phyloP scores from a whole-genome alignment of 2,888 invertebrate genomes.

The Perdita meconis region DNA sequence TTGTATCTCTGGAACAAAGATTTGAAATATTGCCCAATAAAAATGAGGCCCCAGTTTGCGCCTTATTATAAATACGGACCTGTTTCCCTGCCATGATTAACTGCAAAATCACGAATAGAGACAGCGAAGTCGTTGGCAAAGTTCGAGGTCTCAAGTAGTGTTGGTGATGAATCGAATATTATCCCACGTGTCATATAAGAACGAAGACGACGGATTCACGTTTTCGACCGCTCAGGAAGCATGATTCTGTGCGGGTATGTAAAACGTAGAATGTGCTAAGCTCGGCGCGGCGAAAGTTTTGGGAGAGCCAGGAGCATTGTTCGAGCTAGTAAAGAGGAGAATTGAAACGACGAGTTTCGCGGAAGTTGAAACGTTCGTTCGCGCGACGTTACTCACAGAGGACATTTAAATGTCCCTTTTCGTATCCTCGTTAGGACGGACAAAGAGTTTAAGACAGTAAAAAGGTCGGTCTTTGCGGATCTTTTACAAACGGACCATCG shows the following conservation, averaged over 20 bases:
- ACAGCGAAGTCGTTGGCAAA: neutral
- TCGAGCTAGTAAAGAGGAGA: conserved; percentile 26
- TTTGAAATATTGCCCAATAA: too few species aligned
- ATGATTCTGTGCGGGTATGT: conserved; percentile 2
- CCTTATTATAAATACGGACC: too few species aligned
- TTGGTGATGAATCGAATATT: neutral
- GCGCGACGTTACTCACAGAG: conserved; percentile 38
- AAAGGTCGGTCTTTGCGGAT: conserved; percentile 18
- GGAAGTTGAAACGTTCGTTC: conserved; percentile 52
- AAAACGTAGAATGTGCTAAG: conserved; percentile 17
- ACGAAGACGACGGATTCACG: neutral
- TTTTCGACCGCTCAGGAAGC: conserved; percentile 11
- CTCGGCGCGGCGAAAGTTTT: conserved; percentile 39
- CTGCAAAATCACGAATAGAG: too few species aligned
- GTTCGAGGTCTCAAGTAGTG: neutral
- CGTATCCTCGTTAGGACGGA: conserved; percentile 45
- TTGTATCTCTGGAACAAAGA: too few species aligned
- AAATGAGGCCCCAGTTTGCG: too few species aligned
- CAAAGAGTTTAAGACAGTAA: conserved; percentile 51
- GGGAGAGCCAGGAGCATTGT: conserved; percentile 45
- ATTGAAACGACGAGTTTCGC: conserved; percentile 48
- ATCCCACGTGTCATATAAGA: neutral
- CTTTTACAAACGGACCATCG: conserved; percentile 26
- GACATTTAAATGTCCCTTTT: conserved; percentile 50
- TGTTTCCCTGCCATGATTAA: too few species aligned